Base-by-base conservation (phyloP, 2,797 vertebrate genomes). In the Amazonetta brasiliensis region DNA sequence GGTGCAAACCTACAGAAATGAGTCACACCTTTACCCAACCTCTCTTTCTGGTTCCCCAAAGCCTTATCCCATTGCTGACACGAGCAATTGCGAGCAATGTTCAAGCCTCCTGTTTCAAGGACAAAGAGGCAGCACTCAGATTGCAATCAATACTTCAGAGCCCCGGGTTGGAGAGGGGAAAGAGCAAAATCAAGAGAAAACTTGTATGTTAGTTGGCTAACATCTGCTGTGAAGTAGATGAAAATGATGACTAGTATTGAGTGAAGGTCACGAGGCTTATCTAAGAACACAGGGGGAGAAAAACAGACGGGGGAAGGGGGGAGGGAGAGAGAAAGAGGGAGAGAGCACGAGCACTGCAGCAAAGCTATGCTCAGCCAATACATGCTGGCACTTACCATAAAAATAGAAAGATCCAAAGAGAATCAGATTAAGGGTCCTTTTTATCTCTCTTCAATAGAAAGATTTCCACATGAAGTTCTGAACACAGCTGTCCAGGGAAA, bases 381-480 rank as follows among this genome's bases (percentile, higher is more conserved):
- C 92, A 97, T 41, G 95, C 97, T 91, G 94, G 81, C 96, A 98
- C 98, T 98, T 98, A 98, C 98, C 98, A 97, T 97, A 97, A 97
- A 98, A 98, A 98, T 95, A 98, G 98, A 97, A 97, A 98, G 96
- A 97, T 97, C 97, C 95, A 95, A 95, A 96, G 96, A 95, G 92
- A 97, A 95, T 86, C 97, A 96, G 94, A 96, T 90, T 92, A 92
- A 92, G 69, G 89, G 94, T 94, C 94, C 95, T 93, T 96, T 97
- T 95, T 95, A 83, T 41, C 84, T 67, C 94, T 94, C 95, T 95
- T 94, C 91, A 77, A 62, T 56, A 90, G 87, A 92, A 79, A 96
- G 94, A 94, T 95, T 96, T 97, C 97, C 97, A 91, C 93, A 33
- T 68, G 62, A 77, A 91, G 90, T 91, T 94, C 93, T 91, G 95